phyloP scores from a whole-genome alignment of 2,113 vertebrate species.

The Pedetes capensis region DNA sequence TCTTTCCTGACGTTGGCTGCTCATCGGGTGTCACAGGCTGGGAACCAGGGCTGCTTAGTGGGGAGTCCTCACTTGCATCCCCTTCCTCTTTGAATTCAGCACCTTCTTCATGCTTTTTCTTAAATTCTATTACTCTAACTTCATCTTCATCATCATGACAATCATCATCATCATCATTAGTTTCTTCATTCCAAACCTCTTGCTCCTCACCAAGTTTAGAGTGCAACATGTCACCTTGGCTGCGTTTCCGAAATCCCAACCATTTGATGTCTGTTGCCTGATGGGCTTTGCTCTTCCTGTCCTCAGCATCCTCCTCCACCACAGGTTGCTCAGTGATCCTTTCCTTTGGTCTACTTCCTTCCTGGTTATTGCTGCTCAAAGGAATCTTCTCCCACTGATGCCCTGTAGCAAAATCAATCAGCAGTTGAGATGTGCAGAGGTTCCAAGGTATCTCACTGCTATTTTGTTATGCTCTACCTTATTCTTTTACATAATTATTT shows the following conservation, averaged over 20 bases:
- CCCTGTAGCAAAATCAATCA: slow-evolving; percentile 74
- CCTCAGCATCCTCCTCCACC: not conserved
- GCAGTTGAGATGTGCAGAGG: not conserved
- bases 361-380: not conserved
- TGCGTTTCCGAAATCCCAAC: slow-evolving; percentile 33
- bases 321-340: not conserved
- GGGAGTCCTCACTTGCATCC: slow-evolving; percentile 43
- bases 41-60: slow-evolving; percentile 67
- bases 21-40: slow-evolving; percentile 77
- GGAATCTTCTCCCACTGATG: slow-evolving; percentile 34
- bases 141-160: slow-evolving; percentile 76
- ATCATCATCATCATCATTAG: slow-evolving; percentile 66
- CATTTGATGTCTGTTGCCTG: slow-evolving; percentile 45
- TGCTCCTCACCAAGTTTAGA: slow-evolving; percentile 42
- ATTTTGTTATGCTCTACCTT: not conserved
- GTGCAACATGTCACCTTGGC: not conserved
- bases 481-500: not conserved
- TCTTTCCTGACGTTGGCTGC: slow-evolving; percentile 74
- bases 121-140: slow-evolving; percentile 79
- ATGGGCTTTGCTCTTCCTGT: not conserved
- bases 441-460: not conserved
- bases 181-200: slow-evolving; percentile 55
- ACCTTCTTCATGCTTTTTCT: slow-evolving; percentile 70
- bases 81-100: slow-evolving; percentile 53
- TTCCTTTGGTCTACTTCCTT: slow-evolving; percentile 52